phyloP scores from a whole-genome alignment of 2,113 vertebrate genomes.

The Puntigrus tetrazona region DNA sequence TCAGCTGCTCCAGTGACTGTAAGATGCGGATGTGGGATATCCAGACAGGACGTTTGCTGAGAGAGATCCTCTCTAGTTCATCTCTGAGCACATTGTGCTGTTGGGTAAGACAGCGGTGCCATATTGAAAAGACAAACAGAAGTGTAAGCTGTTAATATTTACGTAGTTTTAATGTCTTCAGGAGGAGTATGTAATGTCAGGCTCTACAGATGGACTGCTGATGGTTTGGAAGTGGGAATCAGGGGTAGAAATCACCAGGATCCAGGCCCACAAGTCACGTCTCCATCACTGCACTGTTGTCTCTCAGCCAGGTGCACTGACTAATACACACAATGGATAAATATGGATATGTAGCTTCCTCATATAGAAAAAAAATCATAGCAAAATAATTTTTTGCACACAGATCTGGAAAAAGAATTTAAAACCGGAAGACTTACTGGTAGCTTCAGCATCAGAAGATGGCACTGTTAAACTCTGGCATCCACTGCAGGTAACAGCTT shows the following conservation, averaged over 20 bases:
- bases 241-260: slow-evolving; percentile 77
- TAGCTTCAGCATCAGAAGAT: slow-evolving; percentile 74
- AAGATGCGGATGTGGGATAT: slow-evolving; percentile 80
- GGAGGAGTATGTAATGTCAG: slow-evolving; percentile 76
- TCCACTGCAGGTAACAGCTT: slow-evolving; percentile 70
- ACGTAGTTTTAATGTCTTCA: slow-evolving; percentile 51
- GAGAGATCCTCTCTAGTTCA: slow-evolving; percentile 74
- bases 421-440: slow-evolving; percentile 62
- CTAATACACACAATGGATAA: not conserved
- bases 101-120: slow-evolving; percentile 71
- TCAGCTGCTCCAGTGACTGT: slow-evolving; percentile 82
- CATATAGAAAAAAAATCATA: not conserved
- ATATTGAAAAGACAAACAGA: not conserved
- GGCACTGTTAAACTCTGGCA: slow-evolving; percentile 74
- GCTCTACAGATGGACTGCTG: slow-evolving; percentile 77
- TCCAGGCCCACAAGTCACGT: slow-evolving; percentile 75
- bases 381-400: slow-evolving; percentile 8
- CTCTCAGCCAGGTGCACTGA: slow-evolving; percentile 53
- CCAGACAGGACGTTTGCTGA: slow-evolving; percentile 58
- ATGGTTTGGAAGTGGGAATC: slow-evolving; percentile 80
- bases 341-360: not conserved
- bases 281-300: slow-evolving; percentile 74
- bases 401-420: slow-evolving; percentile 51
- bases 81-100: slow-evolving; percentile 76
- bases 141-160: not conserved